Conservation (phyloP, 2,888 invertebrate genomes). For the Protophormia terraenovae region DNA sequence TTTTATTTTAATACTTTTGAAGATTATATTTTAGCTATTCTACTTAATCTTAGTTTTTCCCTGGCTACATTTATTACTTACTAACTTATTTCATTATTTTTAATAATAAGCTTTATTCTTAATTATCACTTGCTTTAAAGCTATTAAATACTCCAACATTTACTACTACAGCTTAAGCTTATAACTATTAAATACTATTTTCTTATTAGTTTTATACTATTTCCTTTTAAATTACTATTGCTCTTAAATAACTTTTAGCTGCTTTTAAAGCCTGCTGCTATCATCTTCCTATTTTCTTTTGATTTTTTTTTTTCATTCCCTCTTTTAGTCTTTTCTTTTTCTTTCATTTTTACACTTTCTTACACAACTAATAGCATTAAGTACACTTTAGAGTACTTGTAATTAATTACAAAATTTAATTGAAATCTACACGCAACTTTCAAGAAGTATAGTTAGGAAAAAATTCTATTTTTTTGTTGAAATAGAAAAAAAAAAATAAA, state of each 20-base stretch:
- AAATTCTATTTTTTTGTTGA: not conserved
- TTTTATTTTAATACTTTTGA: too few species aligned
- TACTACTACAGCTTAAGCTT: too few species aligned
- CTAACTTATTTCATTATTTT: too few species aligned
- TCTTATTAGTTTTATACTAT: too few species aligned
- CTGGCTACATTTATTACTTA: too few species aligned
- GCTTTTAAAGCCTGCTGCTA: not conserved
- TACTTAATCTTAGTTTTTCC: too few species aligned
- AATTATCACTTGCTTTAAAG: too few species aligned
- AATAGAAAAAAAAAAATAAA: not conserved
- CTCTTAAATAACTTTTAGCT: not conserved
- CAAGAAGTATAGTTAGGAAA: not conserved
- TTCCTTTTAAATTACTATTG: too few species aligned
- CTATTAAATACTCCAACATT: too few species aligned
- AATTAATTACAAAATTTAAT: slow-evolving; percentile 75
- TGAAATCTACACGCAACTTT: slow-evolving; percentile 71
- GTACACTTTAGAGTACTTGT: slow-evolving; percentile 45
- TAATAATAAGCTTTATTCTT: too few species aligned
- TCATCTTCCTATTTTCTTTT: slow-evolving; percentile 2
- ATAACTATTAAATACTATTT: too few species aligned
- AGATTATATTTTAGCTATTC: too few species aligned
- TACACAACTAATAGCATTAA: slow-evolving; percentile 40
- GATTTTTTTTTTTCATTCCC: not conserved
- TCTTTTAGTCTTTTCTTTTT: not conserved
- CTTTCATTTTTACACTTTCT: not conserved